Conservation (phyloP, 2,888 invertebrate species). For the Drosophila melanocephala region DNA sequence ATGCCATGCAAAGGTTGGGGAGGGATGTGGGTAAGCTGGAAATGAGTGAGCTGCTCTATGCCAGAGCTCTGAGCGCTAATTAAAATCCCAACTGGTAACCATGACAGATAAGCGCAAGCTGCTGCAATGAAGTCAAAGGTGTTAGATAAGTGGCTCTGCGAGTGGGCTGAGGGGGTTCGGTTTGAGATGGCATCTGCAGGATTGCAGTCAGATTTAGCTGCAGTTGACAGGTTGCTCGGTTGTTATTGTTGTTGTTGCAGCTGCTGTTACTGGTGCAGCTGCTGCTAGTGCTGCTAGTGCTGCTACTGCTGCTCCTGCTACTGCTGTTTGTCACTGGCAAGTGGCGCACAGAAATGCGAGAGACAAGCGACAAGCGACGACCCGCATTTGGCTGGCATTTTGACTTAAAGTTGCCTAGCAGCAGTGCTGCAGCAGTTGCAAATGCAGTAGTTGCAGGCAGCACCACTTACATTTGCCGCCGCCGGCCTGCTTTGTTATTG, state of each 20-base stretch:
- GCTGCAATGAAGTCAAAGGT: constrained; percentile 72
- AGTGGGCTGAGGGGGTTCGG: neutral
- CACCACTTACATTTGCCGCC: constrained; percentile 28
- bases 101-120: constrained; percentile 75
- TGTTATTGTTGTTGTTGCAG: constrained; percentile 10
- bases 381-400: constrained; percentile 72
- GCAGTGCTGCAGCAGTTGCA: constrained; percentile 10
- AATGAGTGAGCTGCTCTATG: constrained; percentile 39
- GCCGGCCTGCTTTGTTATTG: constrained; percentile 70
- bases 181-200: neutral
- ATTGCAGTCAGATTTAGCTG: constrained; percentile 53
- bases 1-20: constrained; percentile 52
- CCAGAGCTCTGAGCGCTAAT: constrained; percentile 62
- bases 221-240: constrained; percentile 41
- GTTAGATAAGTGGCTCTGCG: constrained; percentile 68
- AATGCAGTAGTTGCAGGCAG: constrained; percentile 4
- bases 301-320: constrained; percentile 16
- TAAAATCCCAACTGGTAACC: constrained; percentile 73
- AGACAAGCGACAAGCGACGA: constrained; percentile 59
- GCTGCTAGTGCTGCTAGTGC: constrained; percentile 18
- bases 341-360: constrained; percentile 65
- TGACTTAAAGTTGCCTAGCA: constrained; percentile 56
- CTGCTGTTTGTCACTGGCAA: constrained; percentile 52
- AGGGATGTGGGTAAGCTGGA: constrained; percentile 12
- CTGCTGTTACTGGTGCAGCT: constrained; percentile 1